Conservation (phyloP, 2,797 vertebrate species). For the Eupleurogrammus muticus region DNA sequence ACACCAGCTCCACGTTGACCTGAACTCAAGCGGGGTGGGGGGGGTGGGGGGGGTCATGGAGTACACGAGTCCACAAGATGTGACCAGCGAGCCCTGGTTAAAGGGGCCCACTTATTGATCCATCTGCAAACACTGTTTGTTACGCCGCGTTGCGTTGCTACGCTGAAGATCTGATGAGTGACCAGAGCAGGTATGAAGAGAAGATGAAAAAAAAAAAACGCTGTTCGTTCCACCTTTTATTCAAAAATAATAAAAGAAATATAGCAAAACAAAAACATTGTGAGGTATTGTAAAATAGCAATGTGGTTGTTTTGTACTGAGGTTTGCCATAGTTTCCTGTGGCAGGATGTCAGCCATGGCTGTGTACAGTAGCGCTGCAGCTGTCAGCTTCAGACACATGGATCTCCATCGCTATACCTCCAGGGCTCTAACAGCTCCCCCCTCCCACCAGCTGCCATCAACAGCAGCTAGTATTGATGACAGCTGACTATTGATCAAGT, state of each 20-base stretch:
- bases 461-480: conserved; percentile 30
- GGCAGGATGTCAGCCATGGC: conserved; percentile 68
- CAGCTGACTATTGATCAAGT: conserved; percentile 42
- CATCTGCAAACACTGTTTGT: conserved; percentile 3
- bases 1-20: conserved; percentile 17
- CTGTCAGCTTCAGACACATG: conserved; percentile 37
- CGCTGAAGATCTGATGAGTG: background rate
- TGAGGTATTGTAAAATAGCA: conserved; percentile 43
- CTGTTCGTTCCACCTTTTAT: too few species aligned
- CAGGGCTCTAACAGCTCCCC: conserved; percentile 17
- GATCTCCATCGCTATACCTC: conserved; percentile 13
- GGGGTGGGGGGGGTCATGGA: background rate
- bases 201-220: conserved; percentile 10
- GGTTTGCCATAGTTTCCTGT: conserved; percentile 70
- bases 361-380: conserved; percentile 22
- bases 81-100: conserved; percentile 16
- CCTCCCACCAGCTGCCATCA: conserved; percentile 1
- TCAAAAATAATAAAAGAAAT: conserved; percentile 7
- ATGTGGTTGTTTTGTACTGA: conserved; percentile 60
- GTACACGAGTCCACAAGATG: conserved; percentile 32
- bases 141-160: conserved; percentile 8
- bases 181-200: background rate
- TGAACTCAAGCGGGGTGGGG: background rate
- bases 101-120: conserved; percentile 16
- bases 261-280: conserved; percentile 17